Evolutionary conservation across 2,888 invertebrate species (phyloP), one percentile per base, ranked within the genome.

Genomic region (Drosophila differens): DNA sequence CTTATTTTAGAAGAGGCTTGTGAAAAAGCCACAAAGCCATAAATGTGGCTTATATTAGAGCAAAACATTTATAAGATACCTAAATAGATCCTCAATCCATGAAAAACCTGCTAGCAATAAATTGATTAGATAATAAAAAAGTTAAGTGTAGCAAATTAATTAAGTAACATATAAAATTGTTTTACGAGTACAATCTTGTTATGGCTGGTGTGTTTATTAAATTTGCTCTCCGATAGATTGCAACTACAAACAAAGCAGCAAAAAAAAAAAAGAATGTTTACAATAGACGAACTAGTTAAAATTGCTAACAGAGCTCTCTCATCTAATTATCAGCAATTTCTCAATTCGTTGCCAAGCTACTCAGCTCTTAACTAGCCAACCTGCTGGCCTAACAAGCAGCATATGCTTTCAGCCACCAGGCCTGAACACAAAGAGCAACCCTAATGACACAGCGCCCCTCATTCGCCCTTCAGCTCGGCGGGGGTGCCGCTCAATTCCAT

Each of bases 401-500:
- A 76, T 68, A 76, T 76, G 76, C 54, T 79, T 37, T 28, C 14
- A 58, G 49, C 61, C 62, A 66, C 41, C 28, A 25, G 28, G 30
- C 9, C 14, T 16, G 16, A 39, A 12, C 35, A 57, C 14, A 16
- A 57, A 41, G 53, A 33, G 33, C 52, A 35, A 72, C 59, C 52
- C 61, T 49, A 69, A 70, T 57, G 75, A 54, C 32, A 52, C 16
- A 12, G 37, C 37, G 12, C 47, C n/a, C 41, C 9, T n/a, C 16
- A 22, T 12, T 30, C 19, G 32, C 30, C 35, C n/a, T 35, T 35
- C 39, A 65, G 52, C 78, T 55, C 69, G 4, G 30, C 52, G 66
- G 82, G 82, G 51, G 60, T 44, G 57, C 57, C 28, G 30, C 68
- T 70, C 72, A 84, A 79, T 79, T 82, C 79, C 85, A 79, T 58